Evolutionary conservation across 2,888 invertebrate species (phyloP), one percentile per base, ranked within the genome.

Genomic region (Girardia tigrina): DNA sequence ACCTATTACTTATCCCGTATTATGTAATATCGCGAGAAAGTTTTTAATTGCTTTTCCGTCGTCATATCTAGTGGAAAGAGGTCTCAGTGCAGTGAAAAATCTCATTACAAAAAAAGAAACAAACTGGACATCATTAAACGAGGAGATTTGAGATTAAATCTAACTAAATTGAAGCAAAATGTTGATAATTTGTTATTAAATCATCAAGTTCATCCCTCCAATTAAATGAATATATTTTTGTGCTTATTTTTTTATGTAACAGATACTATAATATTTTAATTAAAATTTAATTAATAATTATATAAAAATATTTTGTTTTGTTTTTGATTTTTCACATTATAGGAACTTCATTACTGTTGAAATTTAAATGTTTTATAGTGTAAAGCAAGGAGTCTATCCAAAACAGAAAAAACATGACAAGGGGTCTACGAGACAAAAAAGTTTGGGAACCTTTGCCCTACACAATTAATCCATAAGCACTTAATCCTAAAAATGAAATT

Each of bases 121-220:
- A 56, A 16, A 56, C n/a, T 56, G 56, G n/a, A 23, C n/a, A 56
- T 56, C 56, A 56, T 56, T 56, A 56, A 56, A n/a, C 56, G 56
- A 56, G 56, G 56, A 56, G 56, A 56, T 56, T n/a, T 56, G 56
- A 56, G 2, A 56, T 4, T 56, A 56, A 56, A 56, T 16, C 56
- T 56, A 12, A 56, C 36, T 36, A 36, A 36, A 36, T 36, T 36
- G 36, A 36, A 12, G 36, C 36, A 12, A 36, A 8, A n/a, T n/a
- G n/a, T n/a, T n/a, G n/a, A n/a, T n/a, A n/a, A n/a, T n/a, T n/a
- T n/a, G n/a, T n/a, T n/a, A n/a, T n/a, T n/a, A n/a, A n/a, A n/a
- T n/a, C n/a, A n/a, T n/a, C n/a, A n/a, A n/a, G n/a, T n/a, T n/a
- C n/a, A n/a, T n/a, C n/a, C n/a, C n/a, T n/a, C n/a, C n/a, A n/a